Percentiles rank a stretch among this genome's conserved stretches.
phyloP scores from a whole-genome alignment of 2,888 invertebrate genomes.

The Strigamia crassipes region DNA sequence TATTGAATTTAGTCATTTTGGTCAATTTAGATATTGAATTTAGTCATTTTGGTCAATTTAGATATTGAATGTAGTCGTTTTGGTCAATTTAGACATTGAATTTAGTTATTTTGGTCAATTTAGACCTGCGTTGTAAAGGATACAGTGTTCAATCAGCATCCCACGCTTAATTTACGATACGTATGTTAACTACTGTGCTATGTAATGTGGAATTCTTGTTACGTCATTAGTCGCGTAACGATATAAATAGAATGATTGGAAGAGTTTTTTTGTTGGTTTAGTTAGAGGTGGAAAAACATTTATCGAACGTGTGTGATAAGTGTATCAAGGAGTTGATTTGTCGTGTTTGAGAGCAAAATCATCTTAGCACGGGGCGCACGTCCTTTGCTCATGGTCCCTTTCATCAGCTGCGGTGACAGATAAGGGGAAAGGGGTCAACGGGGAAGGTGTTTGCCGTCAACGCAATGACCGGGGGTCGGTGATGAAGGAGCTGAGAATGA shows the following conservation, averaged over 20 bases:
- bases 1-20: too few species aligned
- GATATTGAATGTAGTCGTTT: too few species aligned
- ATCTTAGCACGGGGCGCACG: constrained; percentile 31
- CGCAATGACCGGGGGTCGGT: constrained; percentile 2
- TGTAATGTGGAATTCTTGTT: too few species aligned
- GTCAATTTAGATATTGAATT: too few species aligned
- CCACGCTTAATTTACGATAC: too few species aligned
- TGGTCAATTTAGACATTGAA: too few species aligned
- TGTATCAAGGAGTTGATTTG: constrained; percentile 21
- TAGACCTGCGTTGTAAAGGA: too few species aligned
- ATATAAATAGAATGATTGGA: too few species aligned
- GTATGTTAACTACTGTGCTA: too few species aligned
- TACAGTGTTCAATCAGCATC: too few species aligned
- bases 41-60: too few species aligned
- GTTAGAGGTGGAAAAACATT: not conserved
- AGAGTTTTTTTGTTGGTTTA: not conserved
- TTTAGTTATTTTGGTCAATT: too few species aligned
- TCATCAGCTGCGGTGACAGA: constrained; percentile 34
- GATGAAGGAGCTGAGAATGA: constrained; percentile 17
- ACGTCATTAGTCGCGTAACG: not conserved
- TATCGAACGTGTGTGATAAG: constrained; percentile 21
- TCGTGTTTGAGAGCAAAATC: constrained; percentile 12
- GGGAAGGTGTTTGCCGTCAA: constrained; percentile 12
- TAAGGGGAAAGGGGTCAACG: constrained; percentile 19
- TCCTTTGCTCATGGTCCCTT: constrained; percentile 37